Evolutionary conservation across 2,888 invertebrate genomes (phyloP), one percentile per base, ranked within the genome.

Genomic region (Drosophila mulleri): DNA sequence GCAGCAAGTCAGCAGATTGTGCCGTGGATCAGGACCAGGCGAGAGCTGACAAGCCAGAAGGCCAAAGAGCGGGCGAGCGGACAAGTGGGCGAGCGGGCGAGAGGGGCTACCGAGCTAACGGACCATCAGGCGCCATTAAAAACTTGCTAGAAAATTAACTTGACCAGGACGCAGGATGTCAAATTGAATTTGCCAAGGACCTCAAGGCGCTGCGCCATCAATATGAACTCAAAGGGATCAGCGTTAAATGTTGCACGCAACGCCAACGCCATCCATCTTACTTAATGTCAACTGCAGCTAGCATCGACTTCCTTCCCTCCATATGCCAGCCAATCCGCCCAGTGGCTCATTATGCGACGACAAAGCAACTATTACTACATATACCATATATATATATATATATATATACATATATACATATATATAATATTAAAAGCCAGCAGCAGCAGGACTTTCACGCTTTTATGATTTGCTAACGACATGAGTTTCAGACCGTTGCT

Each of bases 391-490:
- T 44, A 64, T 73, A 73, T 44, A 45, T 44, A n/a, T n/a, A 54
- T 44, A 64, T 41, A 54, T 44, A 64, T 73, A 73, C 37, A 45
- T 44, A n/a, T n/a, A 53, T 73, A 72, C 18, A 63, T 73, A 73
- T 44, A 53, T 44, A 47, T 73, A 72, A 20, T 54, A 61, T 69
- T 69, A 80, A 75, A 65, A 63, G 39, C 23, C 48, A 54, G 54
- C 41, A 58, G 54, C 42, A 48, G 54, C 66, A 85, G 68, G 68
- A 72, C 58, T 72, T 80, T 67, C 68, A 77, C 90, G 87, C 82
- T 88, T 90, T 90, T 90, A 90, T 90, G 90, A 90, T 90, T 90
- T 90, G 88, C 88, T 89, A 90, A 90, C 87, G 89, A 82, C 83
- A 78, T 71, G 75, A 80, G 75, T 47, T 74, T 53, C 81, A 67